Base-by-base conservation (phyloP, 2,113 vertebrate species). In the Chauna torquata region DNA sequence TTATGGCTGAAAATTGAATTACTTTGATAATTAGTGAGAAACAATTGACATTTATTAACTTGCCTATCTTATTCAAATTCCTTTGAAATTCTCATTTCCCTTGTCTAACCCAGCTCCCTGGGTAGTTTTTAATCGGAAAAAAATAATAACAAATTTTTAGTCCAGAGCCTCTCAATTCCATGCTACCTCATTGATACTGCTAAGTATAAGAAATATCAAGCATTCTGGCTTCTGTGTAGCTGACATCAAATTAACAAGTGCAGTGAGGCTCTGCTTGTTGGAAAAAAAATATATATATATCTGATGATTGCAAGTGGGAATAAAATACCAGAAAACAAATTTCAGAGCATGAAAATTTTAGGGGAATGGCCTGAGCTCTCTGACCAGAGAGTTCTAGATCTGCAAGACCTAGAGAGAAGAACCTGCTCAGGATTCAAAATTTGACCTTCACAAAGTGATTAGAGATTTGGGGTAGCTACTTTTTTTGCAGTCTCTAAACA, bases 81-180 rank as follows among this genome's bases (percentile, higher is more conserved):
- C 13, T 96, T 80, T 77, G 34, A 58, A 54, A 88, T 36, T 93
- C 44, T 84, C 16, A 64, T 79, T 80, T 86, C 4, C 34, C 2
- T 7, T 27, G 38, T 42, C 36, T 75, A 74, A 62, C 19, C 14
- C 27, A 71, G 34, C 7, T 68, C 20, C n/a, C 23, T 66, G 15
- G 61, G 23, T 70, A 91, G 75, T 45, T 49, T 91, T 88, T 82
- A 88, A 54, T 54, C 82, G 34, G 36, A 76, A 34, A 88, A 84
- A 87, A n/a, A n/a, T n/a, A n/a, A 42, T 12, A 45, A 47, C 13
- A 32, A 25, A 13, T 58, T 86, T 69, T 82, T 58, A 82, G 23
- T 80, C 25, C 57, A 57, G 9, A 82, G 27, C 17, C 9, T 88
- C 59, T 92, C 18, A 55, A 80, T 86, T 94, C 49, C 28, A 45